Evolutionary conservation across 1,140 invertebrate genomes (phyloP), one percentile per base, ranked within the genome.

Genomic region (Atopsyche davidsoni): DNA sequence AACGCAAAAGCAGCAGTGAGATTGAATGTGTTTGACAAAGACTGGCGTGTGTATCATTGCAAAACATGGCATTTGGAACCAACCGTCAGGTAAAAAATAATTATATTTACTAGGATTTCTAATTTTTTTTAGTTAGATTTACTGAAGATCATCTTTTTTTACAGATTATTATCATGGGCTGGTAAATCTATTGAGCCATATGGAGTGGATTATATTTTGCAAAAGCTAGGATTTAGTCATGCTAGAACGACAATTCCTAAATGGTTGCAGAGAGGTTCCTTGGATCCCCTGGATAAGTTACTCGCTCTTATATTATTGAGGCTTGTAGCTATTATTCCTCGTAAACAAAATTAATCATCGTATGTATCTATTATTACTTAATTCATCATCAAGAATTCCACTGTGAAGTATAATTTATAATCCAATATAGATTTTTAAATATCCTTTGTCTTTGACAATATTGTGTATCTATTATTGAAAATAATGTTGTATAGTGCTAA

Each of bases 41-140:
- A 98, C 71, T 94, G 87, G 85, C 74, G 95, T 51, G 85, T 87
- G 61, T 98, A 92, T 71, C 82, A 87, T 59, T 98, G 95, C 68
- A 89, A 93, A 72, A 94, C 92, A 0, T 98, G 96, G 96, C 92
- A 96, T 64, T 77, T 98, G 22, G 95, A 98, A 70, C 96, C 96
- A 3, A 98, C 94, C 41, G 93, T 99, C 43, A 81, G 91, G 82
- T 89, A 75, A 64, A 65, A 51, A 53, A 31, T 36, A 41, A 46
- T 18, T n/a, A n/a, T n/a, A n/a, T n/a, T n/a, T n/a, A n/a, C n/a
- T n/a, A n/a, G n/a, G n/a, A 22, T 35, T 34, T 43, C 14, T 17
- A 43, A 35, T 35, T 17, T 36, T 32, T 14, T 53, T 41, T 44
- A n/a, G 47, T 52, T 50, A 19, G n/a, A n/a, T n/a, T n/a, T n/a